A percentile compares a stretch with the other conserved stretches of the same genome.
phyloP scores from a whole-genome alignment of 2,888 invertebrate genomes.

The Sylvicola cinctus region DNA sequence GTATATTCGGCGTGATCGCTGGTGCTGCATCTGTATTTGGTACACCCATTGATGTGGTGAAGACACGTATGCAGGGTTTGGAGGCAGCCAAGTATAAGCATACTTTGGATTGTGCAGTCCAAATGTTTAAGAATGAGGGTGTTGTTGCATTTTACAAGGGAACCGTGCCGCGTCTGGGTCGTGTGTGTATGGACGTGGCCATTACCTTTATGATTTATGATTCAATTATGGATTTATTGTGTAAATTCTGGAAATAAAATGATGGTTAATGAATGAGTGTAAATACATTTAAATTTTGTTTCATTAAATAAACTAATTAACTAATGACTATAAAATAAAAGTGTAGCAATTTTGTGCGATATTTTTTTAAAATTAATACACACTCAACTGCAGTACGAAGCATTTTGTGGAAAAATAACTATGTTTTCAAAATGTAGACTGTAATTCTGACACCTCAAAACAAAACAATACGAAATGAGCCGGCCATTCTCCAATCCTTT shows the following conservation, averaged over 20 bases:
- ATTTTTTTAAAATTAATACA: no score
- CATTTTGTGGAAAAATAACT: no score
- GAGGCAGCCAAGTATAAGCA: conserved; percentile 90
- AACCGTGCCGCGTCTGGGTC: conserved; percentile 82
- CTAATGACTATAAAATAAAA: no score
- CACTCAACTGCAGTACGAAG: no score
- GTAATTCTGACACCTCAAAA: no score
- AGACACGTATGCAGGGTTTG: conserved; percentile 97
- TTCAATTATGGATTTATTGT: conserved; percentile 92
- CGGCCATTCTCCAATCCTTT: conserved; percentile 17
- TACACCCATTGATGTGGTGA: conserved; percentile 95
- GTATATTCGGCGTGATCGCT: conserved; percentile 80
- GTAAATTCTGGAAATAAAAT: conserved; percentile 50
- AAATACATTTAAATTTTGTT: no score
- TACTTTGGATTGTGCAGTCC: conserved; percentile 75
- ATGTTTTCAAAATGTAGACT: no score
- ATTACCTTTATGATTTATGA: conserved; percentile 99
- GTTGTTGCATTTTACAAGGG: conserved; percentile 96
- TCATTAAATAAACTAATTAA: no score
- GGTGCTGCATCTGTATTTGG: conserved; percentile 94
- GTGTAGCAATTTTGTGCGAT: no score
- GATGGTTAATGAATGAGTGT: no score
- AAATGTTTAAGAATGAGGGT: conserved; percentile 89
- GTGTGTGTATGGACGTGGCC: conserved; percentile 94
- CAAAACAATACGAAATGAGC: no score